These are phyloP conservation scores for Pachymerium ferrugineum DNA, from an alignment of 2,888 invertebrate species.

Conservation along the genomic window DNA sequence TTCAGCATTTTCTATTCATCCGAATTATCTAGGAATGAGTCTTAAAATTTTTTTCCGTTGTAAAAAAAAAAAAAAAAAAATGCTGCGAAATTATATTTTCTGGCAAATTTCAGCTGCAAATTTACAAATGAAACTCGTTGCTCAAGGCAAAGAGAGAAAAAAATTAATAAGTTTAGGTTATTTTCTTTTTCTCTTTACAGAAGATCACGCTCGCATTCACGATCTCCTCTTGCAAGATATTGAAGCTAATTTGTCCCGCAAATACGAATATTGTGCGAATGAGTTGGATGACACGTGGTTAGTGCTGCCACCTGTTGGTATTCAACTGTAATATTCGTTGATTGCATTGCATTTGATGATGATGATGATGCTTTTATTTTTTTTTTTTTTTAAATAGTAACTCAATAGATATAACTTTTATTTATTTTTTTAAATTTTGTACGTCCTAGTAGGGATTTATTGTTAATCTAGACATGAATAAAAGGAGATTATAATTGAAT, in stretches of 20 bases:
- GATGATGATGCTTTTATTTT: not conserved
- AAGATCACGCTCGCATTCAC: slow-evolving; percentile 5
- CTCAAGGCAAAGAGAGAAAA: not conserved
- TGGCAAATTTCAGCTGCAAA: too few species aligned
- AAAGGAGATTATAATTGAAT: too few species aligned
- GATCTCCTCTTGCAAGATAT: slow-evolving; percentile 8
- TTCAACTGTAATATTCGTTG: not conserved
- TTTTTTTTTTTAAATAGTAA: not conserved
- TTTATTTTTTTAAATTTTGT: not conserved
- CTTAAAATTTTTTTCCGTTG: too few species aligned
- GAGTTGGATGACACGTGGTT: not conserved
- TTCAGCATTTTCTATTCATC: too few species aligned
- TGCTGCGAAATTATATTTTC: too few species aligned
- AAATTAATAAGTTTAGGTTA: not conserved
- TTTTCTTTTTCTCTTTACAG: slow-evolving; percentile 15
- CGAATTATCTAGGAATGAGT: too few species aligned
- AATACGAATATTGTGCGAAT: not conserved
- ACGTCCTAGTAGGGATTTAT: not conserved
- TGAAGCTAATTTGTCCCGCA: slow-evolving; percentile 10
- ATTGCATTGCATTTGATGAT: not conserved
- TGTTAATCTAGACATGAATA: not conserved
- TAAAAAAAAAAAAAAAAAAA: too few species aligned
- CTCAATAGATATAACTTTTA: not conserved
- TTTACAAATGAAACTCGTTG: not conserved
- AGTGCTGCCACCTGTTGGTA: slow-evolving; percentile 8